Percentiles rank a stretch among this genome's conserved stretches.
phyloP scores from a whole-genome alignment of 2,888 invertebrate genomes.

The Griposia aprilina region DNA sequence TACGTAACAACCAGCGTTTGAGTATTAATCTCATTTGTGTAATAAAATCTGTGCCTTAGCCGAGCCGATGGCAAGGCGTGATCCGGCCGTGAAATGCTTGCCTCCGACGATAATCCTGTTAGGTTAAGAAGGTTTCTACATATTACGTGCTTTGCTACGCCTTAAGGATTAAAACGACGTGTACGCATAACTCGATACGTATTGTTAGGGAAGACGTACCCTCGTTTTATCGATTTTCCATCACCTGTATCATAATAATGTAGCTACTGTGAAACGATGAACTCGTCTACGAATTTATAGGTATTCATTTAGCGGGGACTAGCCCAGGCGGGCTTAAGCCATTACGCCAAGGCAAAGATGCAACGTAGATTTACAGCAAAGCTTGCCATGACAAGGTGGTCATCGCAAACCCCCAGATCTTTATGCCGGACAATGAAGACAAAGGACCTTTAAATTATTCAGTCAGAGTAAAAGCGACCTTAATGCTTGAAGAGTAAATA shows the following conservation, averaged over 20 bases:
- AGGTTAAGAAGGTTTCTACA: conserved; percentile 94
- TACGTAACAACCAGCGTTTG: conserved; percentile 77
- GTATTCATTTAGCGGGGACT: conserved; percentile 85
- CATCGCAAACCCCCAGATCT: conserved; percentile 89
- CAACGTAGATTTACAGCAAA: conserved; percentile 89
- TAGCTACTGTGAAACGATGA: conserved; percentile 55
- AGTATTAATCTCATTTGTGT: conserved; percentile 90
- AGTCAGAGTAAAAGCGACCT: conserved; percentile 85
- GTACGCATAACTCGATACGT: conserved; percentile 85
- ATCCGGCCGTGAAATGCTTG: conserved; percentile 91
- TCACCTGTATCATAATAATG: conserved; percentile 59
- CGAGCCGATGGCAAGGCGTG: conserved; percentile 84
- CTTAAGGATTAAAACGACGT: conserved; percentile 92
- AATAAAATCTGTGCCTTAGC: conserved; percentile 90
- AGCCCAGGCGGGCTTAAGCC: conserved; percentile 83
- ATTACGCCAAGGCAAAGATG: conserved; percentile 87
- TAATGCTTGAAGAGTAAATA: conserved; percentile 80
- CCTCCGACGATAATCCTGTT: conserved; percentile 93
- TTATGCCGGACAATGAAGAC: conserved; percentile 87
- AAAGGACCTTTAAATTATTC: conserved; percentile 89
- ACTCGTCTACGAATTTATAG: conserved; percentile 79
- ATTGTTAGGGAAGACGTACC: conserved; percentile 67
- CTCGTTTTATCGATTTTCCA: conserved; percentile 66
- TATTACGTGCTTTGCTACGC: conserved; percentile 93
- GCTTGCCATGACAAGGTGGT: conserved; percentile 90